Base-by-base conservation (phyloP, 2,113 vertebrate species). In the Heterotis niloticus region DNA sequence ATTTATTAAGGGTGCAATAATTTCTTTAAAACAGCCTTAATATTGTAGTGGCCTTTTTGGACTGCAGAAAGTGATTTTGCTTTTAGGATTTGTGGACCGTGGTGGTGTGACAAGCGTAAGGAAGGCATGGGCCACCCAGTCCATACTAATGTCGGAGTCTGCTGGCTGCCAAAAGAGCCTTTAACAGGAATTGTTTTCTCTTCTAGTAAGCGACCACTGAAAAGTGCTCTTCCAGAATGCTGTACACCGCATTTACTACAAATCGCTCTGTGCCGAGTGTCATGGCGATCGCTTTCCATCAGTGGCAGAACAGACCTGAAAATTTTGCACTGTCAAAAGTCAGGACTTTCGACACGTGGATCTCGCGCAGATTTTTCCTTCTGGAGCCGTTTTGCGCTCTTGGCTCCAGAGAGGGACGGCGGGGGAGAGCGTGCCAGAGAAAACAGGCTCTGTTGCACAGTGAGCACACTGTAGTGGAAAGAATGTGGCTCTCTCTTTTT, bases 401-500 rank as follows among this genome's bases (percentile, higher is more conserved):
- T 44, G n/a, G 28, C 34, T 70, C 18, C 13, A n/a, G 24, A 20
- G 20, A 9, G 18, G 59, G 9, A 0, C 24, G 64, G 64, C 3
- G 23, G 7, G 26, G 56, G 18, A 29, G 44, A 62, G 14, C 5
- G 34, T 78, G 76, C 75, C 79, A 78, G 78, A 75, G 26, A 68
- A 83, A 80, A 78, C 76, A 69, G 13, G 68, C 26, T 12, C 26
- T n/a, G 44, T 67, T 28, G 70, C 64, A 57, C 81, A 82, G 81
- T 78, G 75, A 78, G 70, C 18, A 62, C 59, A 76, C 70, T 80
- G 44, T 76, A 75, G 76, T 75, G 82, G 76, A 80, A 83, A 76
- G 57, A 80, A 78, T 78, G 76, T 73, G 60, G 70, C 60, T 81
- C 16, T 78, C 54, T 54, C n/a, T n/a, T n/a, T 44, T 44, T 64